Conservation (phyloP, 1,140 invertebrate species). For the Drosophila truncata region DNA sequence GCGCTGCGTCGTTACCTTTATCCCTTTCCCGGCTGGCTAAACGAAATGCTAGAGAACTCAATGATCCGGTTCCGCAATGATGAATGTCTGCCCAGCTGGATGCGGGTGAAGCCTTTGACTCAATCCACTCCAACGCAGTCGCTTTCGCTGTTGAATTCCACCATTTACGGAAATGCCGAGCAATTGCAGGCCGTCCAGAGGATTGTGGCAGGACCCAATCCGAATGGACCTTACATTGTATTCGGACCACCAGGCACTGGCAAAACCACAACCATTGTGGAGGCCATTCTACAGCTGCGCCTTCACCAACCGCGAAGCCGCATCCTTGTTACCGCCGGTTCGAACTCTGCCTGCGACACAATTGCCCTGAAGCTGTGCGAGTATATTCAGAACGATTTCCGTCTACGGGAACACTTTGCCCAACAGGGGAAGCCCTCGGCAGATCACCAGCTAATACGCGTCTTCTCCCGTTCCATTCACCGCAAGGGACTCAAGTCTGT, state of each 20-base stretch:
- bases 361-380: slow-evolving; percentile 87
- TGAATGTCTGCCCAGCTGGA: slow-evolving; percentile 2
- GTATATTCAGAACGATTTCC: slow-evolving; percentile 72
- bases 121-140: not conserved
- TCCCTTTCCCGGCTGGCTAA: slow-evolving; percentile 40
- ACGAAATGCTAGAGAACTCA: slow-evolving; percentile 13
- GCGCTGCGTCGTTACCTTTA: slow-evolving; percentile 64
- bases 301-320: slow-evolving; percentile 84
- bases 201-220: slow-evolving; percentile 66
- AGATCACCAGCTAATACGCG: slow-evolving; percentile 49
- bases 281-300: slow-evolving; percentile 87
- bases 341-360: slow-evolving; percentile 92
- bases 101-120: not conserved
- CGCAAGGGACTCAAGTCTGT: slow-evolving; percentile 67
- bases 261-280: slow-evolving; percentile 92
- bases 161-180: slow-evolving; percentile 59
- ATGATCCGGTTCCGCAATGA: not conserved
- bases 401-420: slow-evolving; percentile 57
- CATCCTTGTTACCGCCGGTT: slow-evolving; percentile 90
- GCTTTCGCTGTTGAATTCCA: slow-evolving; percentile 50
- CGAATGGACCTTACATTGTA: slow-evolving; percentile 65
- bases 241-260: slow-evolving; percentile 87
- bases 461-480: slow-evolving; percentile 64
- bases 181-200: slow-evolving; percentile 68
- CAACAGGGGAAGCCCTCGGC: not conserved